Evolutionary conservation across 2,888 invertebrate species (phyloP).

Genomic region (Rhagophthalmus giganteus): DNA sequence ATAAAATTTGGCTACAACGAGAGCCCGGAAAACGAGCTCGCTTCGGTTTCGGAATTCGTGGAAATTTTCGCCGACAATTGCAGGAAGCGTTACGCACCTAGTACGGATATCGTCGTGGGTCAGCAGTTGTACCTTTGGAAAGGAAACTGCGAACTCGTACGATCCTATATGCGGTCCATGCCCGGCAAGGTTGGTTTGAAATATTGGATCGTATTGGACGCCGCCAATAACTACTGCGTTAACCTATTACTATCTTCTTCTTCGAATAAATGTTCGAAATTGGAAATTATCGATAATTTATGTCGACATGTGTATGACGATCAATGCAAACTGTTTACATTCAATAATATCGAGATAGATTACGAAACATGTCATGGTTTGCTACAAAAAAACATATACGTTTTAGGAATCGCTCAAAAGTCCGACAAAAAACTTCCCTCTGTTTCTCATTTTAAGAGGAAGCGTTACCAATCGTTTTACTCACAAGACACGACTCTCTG

Average conservation of each 20-base stretch:
- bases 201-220: neutral
- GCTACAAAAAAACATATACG: neutral
- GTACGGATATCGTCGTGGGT: neutral
- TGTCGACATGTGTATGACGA: neutral
- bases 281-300: neutral
- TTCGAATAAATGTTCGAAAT: neutral
- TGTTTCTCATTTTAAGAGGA: too few species aligned
- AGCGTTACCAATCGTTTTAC: too few species aligned
- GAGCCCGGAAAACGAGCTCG: neutral
- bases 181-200: neutral
- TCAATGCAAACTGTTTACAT: neutral
- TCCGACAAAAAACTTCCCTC: neutral
- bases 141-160: neutral
- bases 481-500: too few species aligned
- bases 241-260: neutral
- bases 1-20: neutral
- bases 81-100: neutral
- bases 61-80: neutral
- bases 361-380: neutral
- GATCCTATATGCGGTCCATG: neutral
- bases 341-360: neutral
- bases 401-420: neutral
- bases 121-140: conserved; percentile 2
- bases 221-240: neutral
- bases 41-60: neutral